A percentile compares a stretch with the other conserved stretches of the same genome.
Evolutionary conservation across 2,797 vertebrate genomes (phyloP).

Genomic region (Tapirus indicus): DNA sequence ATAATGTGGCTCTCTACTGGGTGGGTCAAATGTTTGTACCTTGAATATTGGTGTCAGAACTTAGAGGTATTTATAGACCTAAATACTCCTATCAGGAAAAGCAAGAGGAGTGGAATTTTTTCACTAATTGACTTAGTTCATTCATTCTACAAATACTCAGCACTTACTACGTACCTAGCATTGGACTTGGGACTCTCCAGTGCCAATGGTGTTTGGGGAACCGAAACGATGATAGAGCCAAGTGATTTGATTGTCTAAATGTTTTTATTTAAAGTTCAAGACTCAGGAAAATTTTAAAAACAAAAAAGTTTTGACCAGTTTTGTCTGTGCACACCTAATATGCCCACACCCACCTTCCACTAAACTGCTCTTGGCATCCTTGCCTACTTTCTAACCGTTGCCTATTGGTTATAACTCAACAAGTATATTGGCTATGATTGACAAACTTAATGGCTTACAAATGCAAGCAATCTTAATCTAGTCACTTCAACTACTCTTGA

Average conservation of each 20-base stretch:
- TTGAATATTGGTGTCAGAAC: neutral
- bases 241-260: neutral
- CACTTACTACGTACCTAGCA: neutral
- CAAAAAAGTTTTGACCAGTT: neutral
- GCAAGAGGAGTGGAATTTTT: neutral
- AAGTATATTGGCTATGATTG: neutral
- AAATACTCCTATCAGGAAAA: slow-evolving; percentile 6
- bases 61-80: slow-evolving; percentile 32
- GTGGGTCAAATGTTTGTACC: neutral
- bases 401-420: neutral
- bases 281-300: slow-evolving; percentile 5
- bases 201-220: neutral
- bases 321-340: neutral
- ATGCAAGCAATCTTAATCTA: neutral
- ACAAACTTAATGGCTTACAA: neutral
- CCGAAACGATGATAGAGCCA: slow-evolving; percentile 2
- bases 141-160: slow-evolving; percentile 4
- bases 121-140: neutral
- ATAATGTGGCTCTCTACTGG: neutral
- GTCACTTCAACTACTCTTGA: neutral
- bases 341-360: neutral
- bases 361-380: neutral
- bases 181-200: neutral
- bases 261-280: slow-evolving; percentile 41
- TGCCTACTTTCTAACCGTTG: neutral